Evolutionary conservation across 2,113 vertebrate species (phyloP).

Genomic region (Chaetorhynchus papuensis): DNA sequence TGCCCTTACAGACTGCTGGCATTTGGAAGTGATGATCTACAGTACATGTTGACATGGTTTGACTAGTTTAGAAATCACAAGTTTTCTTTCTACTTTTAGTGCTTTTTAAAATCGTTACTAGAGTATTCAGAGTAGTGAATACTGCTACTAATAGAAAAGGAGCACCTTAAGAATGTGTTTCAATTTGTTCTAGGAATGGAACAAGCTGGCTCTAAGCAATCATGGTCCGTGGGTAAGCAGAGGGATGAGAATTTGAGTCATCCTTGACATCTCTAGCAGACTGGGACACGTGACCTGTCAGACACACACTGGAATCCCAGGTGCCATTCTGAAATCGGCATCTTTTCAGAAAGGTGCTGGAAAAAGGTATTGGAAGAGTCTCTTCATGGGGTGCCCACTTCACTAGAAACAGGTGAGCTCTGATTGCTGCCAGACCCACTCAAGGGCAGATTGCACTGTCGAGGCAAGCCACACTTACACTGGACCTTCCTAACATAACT

Average conservation of each 20-base stretch:
- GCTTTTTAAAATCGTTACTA: not conserved
- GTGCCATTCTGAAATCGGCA: not conserved
- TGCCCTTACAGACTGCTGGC: not conserved
- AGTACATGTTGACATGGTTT: not conserved
- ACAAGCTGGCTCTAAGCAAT: not conserved
- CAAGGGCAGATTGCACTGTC: not conserved
- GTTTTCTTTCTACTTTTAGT: not conserved
- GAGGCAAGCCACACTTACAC: not conserved
- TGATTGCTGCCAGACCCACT: not conserved
- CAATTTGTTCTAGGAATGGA: not conserved
- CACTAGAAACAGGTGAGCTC: not conserved
- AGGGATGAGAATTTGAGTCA: not conserved
- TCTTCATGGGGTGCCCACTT: not conserved
- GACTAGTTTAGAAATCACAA: not conserved
- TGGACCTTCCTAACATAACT: not conserved
- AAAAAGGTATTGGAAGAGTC: not conserved
- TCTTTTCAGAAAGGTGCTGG: not conserved
- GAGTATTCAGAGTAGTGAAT: not conserved
- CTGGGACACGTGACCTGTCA: fast-evolving
- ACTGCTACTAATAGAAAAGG: not conserved
- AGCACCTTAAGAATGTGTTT: not conserved
- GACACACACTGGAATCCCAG: not conserved
- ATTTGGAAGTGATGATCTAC: not conserved
- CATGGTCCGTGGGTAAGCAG: fast-evolving
- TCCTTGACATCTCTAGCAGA: not conserved